These are phyloP conservation scores for Epiblema foenella DNA, from an alignment of 2,888 invertebrate genomes.

Conservation along the genomic window DNA sequence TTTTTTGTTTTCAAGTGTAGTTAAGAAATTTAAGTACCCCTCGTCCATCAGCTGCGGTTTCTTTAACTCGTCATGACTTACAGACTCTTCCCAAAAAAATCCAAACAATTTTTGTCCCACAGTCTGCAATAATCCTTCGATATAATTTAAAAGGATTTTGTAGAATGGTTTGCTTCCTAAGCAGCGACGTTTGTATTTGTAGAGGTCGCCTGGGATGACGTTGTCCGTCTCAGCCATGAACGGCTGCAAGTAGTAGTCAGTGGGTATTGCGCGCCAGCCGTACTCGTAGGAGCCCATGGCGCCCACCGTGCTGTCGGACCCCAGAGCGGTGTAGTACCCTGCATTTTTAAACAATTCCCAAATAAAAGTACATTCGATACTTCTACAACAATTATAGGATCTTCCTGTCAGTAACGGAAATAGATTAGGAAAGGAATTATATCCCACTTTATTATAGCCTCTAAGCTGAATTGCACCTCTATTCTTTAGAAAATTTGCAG, in stretches of 20 bases:
- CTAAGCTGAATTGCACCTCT: conserved; percentile 4
- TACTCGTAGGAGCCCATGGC: conserved; percentile 1
- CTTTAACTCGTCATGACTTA: conserved; percentile 2
- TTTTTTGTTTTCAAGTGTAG: not conserved
- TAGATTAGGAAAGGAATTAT: conserved; percentile 1
- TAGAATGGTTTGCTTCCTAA: not conserved
- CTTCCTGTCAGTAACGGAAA: conserved; percentile 6
- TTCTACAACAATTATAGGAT: not conserved
- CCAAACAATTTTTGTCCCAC: not conserved
- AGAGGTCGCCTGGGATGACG: not conserved
- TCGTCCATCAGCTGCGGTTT: conserved; percentile 3
- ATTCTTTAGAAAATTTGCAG: not conserved
- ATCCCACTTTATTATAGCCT: conserved; percentile 12
- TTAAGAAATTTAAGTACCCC: not conserved
- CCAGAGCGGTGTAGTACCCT: conserved; percentile 3
- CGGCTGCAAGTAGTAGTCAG: conserved; percentile 4
- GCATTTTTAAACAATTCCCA: not conserved
- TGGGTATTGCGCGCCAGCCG: not conserved
- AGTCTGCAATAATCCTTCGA: conserved; percentile 4
- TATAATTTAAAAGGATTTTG: not conserved
- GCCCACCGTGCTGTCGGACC: conserved; percentile 2
- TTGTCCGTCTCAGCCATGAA: not conserved
- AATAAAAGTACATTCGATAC: not conserved
- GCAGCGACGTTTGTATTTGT: not conserved
- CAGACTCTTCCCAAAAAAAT: conserved; percentile 11